A percentile compares a stretch with the other conserved stretches of the same genome.
Evolutionary conservation across 2,113 vertebrate species (phyloP).

Genomic region (Lota lota): DNA sequence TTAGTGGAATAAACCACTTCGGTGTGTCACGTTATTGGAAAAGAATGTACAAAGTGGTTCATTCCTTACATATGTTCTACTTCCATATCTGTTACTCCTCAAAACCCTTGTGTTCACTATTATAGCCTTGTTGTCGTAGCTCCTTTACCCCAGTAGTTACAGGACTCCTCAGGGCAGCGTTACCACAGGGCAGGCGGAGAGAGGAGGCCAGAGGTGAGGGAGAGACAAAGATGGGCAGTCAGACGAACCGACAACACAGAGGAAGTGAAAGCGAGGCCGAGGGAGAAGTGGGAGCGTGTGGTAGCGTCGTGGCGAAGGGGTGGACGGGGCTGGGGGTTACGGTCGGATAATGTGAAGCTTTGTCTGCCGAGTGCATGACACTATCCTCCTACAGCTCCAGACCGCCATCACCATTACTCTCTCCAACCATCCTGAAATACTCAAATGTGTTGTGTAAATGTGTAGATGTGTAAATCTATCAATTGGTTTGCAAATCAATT

Average conservation of each 20-base stretch:
- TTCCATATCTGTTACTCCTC: background rate
- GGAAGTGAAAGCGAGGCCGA: conserved; percentile 1
- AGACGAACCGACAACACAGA: conserved; percentile 17
- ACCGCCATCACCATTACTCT: background rate
- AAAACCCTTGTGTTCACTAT: conserved; percentile 2
- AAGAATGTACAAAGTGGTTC: no score
- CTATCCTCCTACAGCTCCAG: conserved; percentile 24
- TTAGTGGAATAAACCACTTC: no score
- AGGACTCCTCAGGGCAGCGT: conserved; percentile 27
- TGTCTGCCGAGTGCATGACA: conserved; percentile 19
- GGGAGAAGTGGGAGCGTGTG: background rate
- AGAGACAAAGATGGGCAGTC: background rate
- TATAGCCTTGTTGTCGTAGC: conserved; percentile 14
- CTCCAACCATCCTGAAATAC: background rate
- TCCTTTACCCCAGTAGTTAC: conserved; percentile 28
- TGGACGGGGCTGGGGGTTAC: background rate
- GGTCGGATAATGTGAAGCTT: conserved; percentile 27
- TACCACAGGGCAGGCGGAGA: conserved; percentile 45
- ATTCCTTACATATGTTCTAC: conserved; percentile 46
- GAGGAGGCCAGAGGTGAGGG: conserved; percentile 23
- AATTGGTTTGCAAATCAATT: no score
- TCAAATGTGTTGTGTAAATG: background rate
- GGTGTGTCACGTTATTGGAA: no score
- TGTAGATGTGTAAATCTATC: no score
- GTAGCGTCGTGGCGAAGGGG: background rate